phyloP scores from a whole-genome alignment of 2,113 vertebrate species.

The Rhabdornis inornatus region DNA sequence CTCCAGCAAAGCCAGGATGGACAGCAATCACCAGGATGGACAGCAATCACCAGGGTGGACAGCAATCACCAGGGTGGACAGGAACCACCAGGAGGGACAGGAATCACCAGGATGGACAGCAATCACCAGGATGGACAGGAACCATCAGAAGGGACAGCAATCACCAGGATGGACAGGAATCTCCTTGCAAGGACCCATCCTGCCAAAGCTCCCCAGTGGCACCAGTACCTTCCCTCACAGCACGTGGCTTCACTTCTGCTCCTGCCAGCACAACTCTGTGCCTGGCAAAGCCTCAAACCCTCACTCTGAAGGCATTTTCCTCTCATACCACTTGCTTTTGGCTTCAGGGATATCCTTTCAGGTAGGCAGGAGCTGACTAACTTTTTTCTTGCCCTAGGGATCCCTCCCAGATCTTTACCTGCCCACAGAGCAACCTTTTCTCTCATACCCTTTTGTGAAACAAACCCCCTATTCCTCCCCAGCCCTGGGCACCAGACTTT shows the following conservation, averaged over 20 bases:
- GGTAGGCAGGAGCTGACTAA: neutral
- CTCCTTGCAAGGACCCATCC: neutral
- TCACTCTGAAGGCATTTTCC: neutral
- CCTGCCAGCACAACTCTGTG: neutral
- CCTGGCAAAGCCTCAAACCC: neutral
- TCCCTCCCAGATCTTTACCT: neutral
- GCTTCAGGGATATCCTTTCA: neutral
- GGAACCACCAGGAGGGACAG: neutral
- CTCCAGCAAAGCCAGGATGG: neutral
- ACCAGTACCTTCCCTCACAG: neutral
- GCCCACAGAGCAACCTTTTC: neutral
- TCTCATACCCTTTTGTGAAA: accelerated
- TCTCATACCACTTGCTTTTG: neutral
- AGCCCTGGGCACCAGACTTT: neutral
- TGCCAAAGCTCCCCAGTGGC: neutral
- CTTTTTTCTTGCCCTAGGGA: neutral
- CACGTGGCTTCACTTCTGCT: neutral
- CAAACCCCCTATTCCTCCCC: accelerated
- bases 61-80: too few relatives aligned
- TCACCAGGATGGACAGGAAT: neutral
- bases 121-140: too few relatives aligned
- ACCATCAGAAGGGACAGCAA: neutral
- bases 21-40: neutral
- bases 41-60: neutral
- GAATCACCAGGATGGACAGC: neutral